Conservation (phyloP, 2,888 invertebrate genomes). For the Ferrisia virgata region DNA sequence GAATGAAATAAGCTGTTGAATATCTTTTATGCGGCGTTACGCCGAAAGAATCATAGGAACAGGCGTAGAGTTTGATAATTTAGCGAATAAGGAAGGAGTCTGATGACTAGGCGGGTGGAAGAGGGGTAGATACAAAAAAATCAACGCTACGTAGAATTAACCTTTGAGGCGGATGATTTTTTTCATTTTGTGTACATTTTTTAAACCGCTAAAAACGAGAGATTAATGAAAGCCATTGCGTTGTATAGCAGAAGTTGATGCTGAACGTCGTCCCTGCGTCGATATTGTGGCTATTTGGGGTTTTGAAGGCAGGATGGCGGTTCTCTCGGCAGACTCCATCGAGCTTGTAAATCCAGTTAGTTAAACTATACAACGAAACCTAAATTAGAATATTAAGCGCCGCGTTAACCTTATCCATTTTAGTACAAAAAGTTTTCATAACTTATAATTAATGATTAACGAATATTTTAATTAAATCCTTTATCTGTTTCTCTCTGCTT, state of each 20-base stretch:
- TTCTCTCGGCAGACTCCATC: not conserved
- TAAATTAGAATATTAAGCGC: slow-evolving; percentile 15
- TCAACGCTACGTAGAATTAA: not conserved
- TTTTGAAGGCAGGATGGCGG: not conserved
- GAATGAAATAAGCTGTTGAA: too few species aligned
- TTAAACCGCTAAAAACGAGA: not conserved
- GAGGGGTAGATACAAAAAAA: too few species aligned
- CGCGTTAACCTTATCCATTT: not conserved
- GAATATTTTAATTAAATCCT: slow-evolving; percentile 12
- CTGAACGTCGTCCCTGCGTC: too few species aligned
- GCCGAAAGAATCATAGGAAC: too few species aligned
- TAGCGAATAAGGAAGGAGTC: too few species aligned
- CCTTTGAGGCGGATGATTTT: not conserved
- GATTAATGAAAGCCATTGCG: not conserved
- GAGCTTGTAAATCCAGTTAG: not conserved
- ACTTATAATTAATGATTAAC: slow-evolving; percentile 8
- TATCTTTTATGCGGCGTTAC: too few species aligned
- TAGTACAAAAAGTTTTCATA: not conserved
- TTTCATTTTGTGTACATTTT: not conserved
- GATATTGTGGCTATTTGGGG: too few species aligned
- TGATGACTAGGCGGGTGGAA: too few species aligned
- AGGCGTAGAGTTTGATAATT: too few species aligned
- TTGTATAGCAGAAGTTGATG: not conserved
- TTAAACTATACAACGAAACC: not conserved
- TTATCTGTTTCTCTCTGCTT: not conserved